Conservation (phyloP, 2,113 vertebrate genomes). For the Atherinomorus stipes region DNA sequence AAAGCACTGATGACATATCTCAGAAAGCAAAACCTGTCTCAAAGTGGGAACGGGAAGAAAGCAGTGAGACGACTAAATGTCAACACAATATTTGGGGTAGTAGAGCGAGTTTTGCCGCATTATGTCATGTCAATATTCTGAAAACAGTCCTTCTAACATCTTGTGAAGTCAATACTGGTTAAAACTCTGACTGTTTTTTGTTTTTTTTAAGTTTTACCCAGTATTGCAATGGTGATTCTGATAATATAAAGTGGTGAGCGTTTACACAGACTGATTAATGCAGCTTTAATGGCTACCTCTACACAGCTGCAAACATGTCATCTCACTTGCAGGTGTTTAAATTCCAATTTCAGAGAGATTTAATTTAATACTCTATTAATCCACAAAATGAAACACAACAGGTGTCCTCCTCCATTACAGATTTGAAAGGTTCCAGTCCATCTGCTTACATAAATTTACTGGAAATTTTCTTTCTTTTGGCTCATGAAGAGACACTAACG, state of each 20-base stretch:
- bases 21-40: too few relatives aligned
- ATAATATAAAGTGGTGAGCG: neutral
- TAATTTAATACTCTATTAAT: conserved; percentile 33
- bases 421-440: neutral
- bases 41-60: too few relatives aligned
- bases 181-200: neutral
- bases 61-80: too few relatives aligned
- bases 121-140: neutral
- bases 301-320: conserved; percentile 9
- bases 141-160: neutral
- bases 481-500: neutral
- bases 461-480: neutral
- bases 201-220: neutral
- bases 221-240: neutral
- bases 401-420: conserved; percentile 5
- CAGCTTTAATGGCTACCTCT: neutral
- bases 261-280: neutral
- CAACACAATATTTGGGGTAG: too few relatives aligned
- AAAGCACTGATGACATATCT: too few relatives aligned
- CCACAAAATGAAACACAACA: conserved; percentile 19
- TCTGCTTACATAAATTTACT: conserved; percentile 16
- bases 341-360: conserved; percentile 20
- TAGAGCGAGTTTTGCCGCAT: too few relatives aligned
- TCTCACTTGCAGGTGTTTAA: neutral
- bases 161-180: neutral